Conservation (phyloP, 2,113 vertebrate species). For the Corythaixoides concolor region DNA sequence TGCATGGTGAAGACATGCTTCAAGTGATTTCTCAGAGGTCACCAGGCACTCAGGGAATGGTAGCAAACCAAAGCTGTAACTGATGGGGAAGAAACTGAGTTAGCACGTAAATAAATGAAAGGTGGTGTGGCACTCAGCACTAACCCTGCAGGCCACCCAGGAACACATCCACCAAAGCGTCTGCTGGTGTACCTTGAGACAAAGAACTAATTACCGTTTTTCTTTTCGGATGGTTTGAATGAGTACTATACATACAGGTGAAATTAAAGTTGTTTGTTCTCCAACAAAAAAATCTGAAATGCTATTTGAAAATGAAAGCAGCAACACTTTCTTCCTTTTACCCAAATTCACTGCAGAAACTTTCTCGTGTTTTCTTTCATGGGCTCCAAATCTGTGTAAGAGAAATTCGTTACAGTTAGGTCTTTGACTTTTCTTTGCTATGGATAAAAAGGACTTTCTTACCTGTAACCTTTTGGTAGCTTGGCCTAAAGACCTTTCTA, state of each 20-base stretch:
- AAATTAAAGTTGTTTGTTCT: not conserved
- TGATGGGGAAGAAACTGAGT: not conserved
- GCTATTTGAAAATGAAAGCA: not conserved
- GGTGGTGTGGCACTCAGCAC: not conserved
- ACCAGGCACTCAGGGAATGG: not conserved
- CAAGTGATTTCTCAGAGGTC: not conserved
- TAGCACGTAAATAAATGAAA: not conserved
- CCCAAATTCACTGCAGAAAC: not conserved
- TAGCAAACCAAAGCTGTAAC: not conserved
- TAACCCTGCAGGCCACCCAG: not conserved
- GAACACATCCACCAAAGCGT: not conserved
- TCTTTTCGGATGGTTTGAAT: not conserved
- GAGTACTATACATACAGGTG: not conserved
- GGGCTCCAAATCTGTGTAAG: not conserved
- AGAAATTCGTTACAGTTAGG: not conserved
- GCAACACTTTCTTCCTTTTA: not conserved
- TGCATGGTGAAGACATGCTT: accelerated
- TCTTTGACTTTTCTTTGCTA: not conserved
- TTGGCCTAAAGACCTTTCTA: constrained; percentile 91
- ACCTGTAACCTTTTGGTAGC: constrained; percentile 90
- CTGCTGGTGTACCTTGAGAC: not conserved
- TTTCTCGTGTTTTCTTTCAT: not conserved
- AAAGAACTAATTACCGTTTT: not conserved
- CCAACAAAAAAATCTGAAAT: not conserved
- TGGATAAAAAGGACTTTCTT: not conserved